Conservation (phyloP, 1,140 invertebrate genomes). For the Microplitis mediator region DNA sequence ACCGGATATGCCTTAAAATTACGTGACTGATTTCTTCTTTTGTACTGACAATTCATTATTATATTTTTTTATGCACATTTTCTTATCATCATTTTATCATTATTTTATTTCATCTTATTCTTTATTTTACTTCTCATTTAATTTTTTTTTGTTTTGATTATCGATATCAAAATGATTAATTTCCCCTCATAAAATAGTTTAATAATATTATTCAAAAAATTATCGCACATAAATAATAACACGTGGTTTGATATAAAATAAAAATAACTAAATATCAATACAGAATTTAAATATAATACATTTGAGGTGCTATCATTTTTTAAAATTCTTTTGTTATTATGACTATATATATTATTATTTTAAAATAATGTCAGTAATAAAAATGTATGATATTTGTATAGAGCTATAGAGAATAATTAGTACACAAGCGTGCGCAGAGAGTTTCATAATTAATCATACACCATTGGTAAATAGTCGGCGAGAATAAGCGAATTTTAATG, state of each 20-base stretch:
- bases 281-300: no score
- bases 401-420: not conserved
- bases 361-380: no score
- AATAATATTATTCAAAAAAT: no score
- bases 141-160: no score
- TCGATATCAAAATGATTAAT: no score
- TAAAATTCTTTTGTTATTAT: no score
- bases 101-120: not conserved
- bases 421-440: not conserved
- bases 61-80: not conserved
- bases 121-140: not conserved
- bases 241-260: no score
- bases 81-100: not conserved
- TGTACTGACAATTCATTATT: constrained; percentile 6
- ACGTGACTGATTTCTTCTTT: constrained; percentile 11
- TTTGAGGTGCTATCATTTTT: no score
- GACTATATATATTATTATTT: no score
- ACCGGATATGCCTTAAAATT: constrained; percentile 16
- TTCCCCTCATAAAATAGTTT: no score
- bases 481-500: not conserved
- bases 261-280: no score
- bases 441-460: constrained; percentile 4
- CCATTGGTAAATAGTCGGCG: not conserved
- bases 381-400: not conserved
- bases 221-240: no score